phyloP scores from a whole-genome alignment of 2,888 invertebrate species.

The Cephus spinipes region DNA sequence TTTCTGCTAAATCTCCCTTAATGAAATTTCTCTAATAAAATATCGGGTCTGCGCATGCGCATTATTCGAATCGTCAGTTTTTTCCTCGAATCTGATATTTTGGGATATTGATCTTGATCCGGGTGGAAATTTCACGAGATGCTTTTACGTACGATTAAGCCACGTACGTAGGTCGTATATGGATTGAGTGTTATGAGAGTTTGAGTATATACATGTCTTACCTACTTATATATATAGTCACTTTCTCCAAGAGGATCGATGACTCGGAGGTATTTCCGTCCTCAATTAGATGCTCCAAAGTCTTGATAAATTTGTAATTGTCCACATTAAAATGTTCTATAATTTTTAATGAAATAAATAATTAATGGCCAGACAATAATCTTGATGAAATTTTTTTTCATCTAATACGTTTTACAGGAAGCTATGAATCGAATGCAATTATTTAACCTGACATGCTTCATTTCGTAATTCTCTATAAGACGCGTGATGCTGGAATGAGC shows the following conservation, averaged over 20 bases:
- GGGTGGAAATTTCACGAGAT: neutral
- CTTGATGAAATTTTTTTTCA: neutral
- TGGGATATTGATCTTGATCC: neutral
- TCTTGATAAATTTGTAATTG: neutral
- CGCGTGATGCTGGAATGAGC: neutral
- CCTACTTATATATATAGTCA: neutral
- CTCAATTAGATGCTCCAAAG: neutral
- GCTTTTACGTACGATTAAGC: neutral
- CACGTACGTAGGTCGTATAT: neutral
- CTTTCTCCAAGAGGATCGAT: neutral
- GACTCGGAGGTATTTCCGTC: neutral
- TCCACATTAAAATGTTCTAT: neutral
- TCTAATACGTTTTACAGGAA: neutral
- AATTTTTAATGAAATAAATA: neutral
- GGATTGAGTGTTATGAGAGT: neutral
- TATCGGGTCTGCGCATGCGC: neutral
- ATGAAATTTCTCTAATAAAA: neutral
- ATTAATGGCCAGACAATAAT: too few species aligned
- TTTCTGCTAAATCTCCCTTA: neutral
- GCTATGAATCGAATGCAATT: neutral
- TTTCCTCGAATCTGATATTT: neutral
- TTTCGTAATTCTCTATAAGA: neutral
- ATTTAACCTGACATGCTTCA: neutral
- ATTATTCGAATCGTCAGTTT: neutral
- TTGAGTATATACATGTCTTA: neutral